A percentile compares a stretch with the other conserved stretches of the same genome.
Evolutionary conservation across 1,140 invertebrate genomes (phyloP).

Genomic region (Lineus longissimus): DNA sequence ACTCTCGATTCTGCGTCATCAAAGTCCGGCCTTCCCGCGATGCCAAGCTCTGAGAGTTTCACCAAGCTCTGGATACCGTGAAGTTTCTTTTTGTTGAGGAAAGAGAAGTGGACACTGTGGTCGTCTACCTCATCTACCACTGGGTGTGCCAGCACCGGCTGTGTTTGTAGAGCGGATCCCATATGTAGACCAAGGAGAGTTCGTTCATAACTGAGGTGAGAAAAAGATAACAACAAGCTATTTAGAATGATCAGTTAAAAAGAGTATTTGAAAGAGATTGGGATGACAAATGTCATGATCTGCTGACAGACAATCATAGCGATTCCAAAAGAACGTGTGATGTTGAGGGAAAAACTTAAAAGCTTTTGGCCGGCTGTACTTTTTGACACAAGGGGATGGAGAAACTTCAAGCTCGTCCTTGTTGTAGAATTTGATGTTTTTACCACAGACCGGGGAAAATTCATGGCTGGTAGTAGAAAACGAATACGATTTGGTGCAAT

Average conservation of each 20-base stretch:
- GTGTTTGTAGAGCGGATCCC: constrained; percentile 21
- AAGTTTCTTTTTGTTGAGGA: constrained; percentile 20
- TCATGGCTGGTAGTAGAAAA: no score
- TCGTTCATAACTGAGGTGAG: constrained; percentile 20
- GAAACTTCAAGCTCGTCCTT: no score
- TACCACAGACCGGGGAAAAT: no score
- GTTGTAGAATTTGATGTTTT: no score
- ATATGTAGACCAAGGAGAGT: constrained; percentile 22
- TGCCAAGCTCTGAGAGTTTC: constrained; percentile 15
- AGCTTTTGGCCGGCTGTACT: no score
- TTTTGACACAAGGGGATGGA: no score
- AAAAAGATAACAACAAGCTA: not conserved
- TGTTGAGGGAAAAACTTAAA: no score
- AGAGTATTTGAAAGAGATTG: no score
- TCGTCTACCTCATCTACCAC: constrained; percentile 29
- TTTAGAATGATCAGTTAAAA: not conserved
- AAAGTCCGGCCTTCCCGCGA: constrained; percentile 13
- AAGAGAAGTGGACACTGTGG: constrained; percentile 22
- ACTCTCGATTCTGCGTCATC: constrained; percentile 15
- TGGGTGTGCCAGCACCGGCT: constrained; percentile 25
- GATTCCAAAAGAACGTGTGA: no score
- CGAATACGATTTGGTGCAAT: no score
- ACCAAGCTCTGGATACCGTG: constrained; percentile 17
- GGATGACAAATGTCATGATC: no score
- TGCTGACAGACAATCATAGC: no score